Conservation (phyloP, 2,888 invertebrate species). For the Limnephilus auricula region DNA sequence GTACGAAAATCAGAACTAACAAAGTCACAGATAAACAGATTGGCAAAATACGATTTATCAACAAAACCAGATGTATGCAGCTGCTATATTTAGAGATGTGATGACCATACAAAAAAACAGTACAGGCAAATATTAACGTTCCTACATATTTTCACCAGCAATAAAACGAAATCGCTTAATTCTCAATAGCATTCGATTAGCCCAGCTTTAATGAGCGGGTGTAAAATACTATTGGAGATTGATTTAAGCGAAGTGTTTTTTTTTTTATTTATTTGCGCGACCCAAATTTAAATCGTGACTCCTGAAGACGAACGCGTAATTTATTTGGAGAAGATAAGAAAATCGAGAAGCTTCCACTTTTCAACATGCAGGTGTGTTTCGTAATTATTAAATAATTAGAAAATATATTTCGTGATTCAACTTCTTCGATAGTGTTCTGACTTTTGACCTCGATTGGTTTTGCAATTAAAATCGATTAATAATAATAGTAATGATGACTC, state of each 20-base stretch:
- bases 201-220: not conserved
- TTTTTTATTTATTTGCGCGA: conserved; percentile 9
- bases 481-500: not conserved
- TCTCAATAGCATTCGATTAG: not conserved
- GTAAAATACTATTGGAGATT: not conserved
- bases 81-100: not conserved
- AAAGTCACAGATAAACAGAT: not conserved
- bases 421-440: not conserved
- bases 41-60: not conserved
- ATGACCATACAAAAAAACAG: not conserved
- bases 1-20: not conserved
- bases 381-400: not conserved
- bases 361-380: not conserved
- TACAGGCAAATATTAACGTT: not conserved
- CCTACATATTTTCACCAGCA: not conserved
- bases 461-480: not conserved
- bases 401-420: not conserved
- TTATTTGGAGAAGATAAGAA: conserved; percentile 10
- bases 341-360: conserved; percentile 27
- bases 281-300: conserved; percentile 33
- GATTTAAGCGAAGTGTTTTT: conserved; percentile 9
- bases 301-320: not conserved
- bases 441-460: not conserved
- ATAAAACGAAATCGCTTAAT: not conserved
- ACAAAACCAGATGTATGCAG: not conserved